Evolutionary conservation across 2,113 vertebrate genomes (phyloP).

Genomic region (Thunnus maccoyii): DNA sequence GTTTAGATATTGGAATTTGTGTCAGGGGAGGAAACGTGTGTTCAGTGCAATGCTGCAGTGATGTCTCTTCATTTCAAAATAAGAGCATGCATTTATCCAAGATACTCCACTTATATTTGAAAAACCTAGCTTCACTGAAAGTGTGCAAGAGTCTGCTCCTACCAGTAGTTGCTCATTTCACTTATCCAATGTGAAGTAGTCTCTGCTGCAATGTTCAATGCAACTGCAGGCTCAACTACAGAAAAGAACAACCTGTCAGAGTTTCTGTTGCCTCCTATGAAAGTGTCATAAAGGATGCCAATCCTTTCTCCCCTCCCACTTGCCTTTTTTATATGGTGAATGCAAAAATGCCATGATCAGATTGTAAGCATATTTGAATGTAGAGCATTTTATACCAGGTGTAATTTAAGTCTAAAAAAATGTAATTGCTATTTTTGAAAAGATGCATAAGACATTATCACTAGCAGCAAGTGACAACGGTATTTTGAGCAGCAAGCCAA

Average conservation of each 20-base stretch:
- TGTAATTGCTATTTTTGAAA: background rate
- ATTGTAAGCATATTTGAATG: constrained; percentile 6
- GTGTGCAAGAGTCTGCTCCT: background rate
- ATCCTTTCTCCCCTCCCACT: background rate
- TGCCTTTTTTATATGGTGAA: background rate
- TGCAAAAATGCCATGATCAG: constrained; percentile 7
- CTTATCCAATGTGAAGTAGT: background rate
- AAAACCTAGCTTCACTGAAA: background rate
- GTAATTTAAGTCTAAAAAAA: background rate
- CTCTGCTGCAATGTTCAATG: background rate
- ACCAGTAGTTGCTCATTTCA: background rate
- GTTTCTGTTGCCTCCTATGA: background rate
- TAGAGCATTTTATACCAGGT: background rate
- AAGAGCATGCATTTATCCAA: background rate
- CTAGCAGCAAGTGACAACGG: background rate
- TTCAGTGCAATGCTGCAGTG: no score
- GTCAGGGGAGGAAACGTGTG: no score
- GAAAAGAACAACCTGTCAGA: background rate
- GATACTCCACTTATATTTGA: background rate
- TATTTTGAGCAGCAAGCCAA: background rate
- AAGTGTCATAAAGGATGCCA: background rate
- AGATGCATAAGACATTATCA: background rate
- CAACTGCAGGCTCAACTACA: background rate
- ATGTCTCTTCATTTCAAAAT: background rate
- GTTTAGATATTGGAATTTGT: no score